Evolutionary conservation across 2,888 invertebrate species (phyloP).

Genomic region (Nesidiocoris tenuis): DNA sequence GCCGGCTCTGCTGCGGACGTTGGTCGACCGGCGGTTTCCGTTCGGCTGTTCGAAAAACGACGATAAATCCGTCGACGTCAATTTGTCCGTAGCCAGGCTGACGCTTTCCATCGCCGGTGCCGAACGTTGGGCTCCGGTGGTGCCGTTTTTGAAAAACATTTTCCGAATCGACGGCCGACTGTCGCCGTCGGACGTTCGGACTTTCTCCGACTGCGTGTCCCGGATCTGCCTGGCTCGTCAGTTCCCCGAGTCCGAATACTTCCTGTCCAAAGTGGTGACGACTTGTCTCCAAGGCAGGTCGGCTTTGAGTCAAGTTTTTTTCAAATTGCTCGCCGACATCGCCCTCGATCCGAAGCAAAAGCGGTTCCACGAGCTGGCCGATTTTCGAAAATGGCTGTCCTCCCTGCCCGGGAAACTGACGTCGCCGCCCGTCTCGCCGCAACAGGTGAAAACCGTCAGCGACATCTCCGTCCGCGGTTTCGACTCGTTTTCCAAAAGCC

Average conservation of each 20-base stretch:
- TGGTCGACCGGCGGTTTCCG: slow-evolving; percentile 49
- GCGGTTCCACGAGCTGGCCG: slow-evolving; percentile 8
- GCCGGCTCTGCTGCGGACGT: slow-evolving; percentile 39
- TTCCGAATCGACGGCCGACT: slow-evolving; percentile 13
- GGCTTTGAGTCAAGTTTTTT: slow-evolving; percentile 22
- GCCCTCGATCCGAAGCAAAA: slow-evolving; percentile 1
- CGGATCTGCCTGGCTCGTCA: slow-evolving; percentile 1
- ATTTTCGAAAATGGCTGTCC: slow-evolving; percentile 39
- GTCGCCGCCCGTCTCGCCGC: slow-evolving; percentile 16
- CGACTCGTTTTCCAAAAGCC: slow-evolving; percentile 41
- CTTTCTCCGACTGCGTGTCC: slow-evolving; percentile 16
- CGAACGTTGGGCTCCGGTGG: slow-evolving; percentile 27
- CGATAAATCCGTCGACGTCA: not conserved
- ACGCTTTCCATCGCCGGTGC: not conserved
- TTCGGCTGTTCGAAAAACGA: slow-evolving; percentile 33
- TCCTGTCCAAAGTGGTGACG: slow-evolving; percentile 8
- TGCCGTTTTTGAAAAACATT: slow-evolving; percentile 37
- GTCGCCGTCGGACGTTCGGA: not conserved
- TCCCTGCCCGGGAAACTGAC: slow-evolving; percentile 40
- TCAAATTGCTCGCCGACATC: slow-evolving; percentile 21
- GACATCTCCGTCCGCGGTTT: slow-evolving; percentile 44
- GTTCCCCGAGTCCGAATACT: not conserved
- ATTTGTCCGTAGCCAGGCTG: slow-evolving; percentile 33
- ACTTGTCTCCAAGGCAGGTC: not conserved
- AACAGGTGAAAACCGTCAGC: slow-evolving; percentile 38